A percentile compares a stretch with the other conserved stretches of the same genome.
phyloP scores from a whole-genome alignment of 1,140 invertebrate genomes.

The Leptestheria dahalacensis region DNA sequence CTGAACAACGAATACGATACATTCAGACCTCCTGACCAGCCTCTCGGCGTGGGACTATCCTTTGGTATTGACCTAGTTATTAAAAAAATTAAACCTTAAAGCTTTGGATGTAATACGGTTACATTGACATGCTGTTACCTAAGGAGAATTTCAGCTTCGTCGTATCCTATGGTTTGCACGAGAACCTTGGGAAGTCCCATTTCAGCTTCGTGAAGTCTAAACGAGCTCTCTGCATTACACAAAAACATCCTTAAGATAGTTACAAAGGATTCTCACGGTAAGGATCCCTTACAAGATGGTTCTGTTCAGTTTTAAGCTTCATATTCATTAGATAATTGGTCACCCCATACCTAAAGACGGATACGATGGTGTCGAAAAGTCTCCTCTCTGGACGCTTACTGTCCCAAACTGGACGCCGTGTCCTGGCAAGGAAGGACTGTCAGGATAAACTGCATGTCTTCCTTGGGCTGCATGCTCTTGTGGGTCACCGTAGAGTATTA shows the following conservation, averaged over 20 bases:
- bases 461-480: conserved; percentile 28
- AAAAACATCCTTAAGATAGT: background rate
- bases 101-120: too few species aligned
- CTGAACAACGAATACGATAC: background rate
- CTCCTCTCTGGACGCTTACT: conserved; percentile 29
- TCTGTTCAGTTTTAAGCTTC: background rate
- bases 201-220: conserved; percentile 10
- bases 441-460: conserved; percentile 28
- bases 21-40: too few species aligned
- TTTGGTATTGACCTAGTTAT: too few species aligned
- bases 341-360: conserved; percentile 28
- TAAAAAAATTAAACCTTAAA: too few species aligned
- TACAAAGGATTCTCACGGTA: too few species aligned
- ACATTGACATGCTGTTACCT: too few species aligned
- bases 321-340: background rate
- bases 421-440: conserved; percentile 33
- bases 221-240: conserved; percentile 5
- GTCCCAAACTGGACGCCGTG: conserved; percentile 29
- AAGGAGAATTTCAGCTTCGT: conserved; percentile 27
- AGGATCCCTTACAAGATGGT: too few species aligned
- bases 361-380: conserved; percentile 34
- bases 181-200: conserved; percentile 27
- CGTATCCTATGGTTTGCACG: conserved; percentile 31
- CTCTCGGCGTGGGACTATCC: conserved; percentile 21
- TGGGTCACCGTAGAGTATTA: conserved; percentile 31